Base-by-base conservation (phyloP, 35 echinoderm and acorn worm species). In the Anneissia japonica region DNA sequence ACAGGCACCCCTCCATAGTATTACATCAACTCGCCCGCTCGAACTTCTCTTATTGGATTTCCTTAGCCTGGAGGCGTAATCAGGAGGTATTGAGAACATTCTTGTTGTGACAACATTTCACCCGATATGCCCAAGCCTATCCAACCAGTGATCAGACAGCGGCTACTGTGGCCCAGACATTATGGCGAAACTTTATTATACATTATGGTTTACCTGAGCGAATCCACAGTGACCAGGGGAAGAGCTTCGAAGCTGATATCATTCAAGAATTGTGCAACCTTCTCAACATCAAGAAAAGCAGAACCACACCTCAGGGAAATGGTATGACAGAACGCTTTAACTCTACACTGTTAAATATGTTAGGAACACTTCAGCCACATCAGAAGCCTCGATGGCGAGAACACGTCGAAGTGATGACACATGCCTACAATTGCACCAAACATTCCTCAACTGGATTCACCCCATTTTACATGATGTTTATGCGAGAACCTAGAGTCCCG, bases 281-380 rank as follows among this genome's bases (percentile, higher is more conserved):
- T 34, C 32, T 37, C 23, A 34, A 77, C 9, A 77, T 37, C 4
- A 77, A 35, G 11, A 77, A 77, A 37, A 35, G 32, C 76, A 4
- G 36, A 34, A 77, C 76, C 36, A 77, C 76, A 77, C 76, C 76
- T 32, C 32, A 77, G 36, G 76, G 76, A 12, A 77, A 77, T 77
- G 76, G 76, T 14, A 35, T 77, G 36, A 35, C 76, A 32, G 76
- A 77, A 26, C 32, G 76, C 3, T 77, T 77, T 26, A 77, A 77
- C 76, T 37, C 32, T 34, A 77, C 76, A 77, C 23, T 77, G 23
- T 26, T 77, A 0, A 77, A 77, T 77, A 77, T 77, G 76, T 32
- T 77, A 34, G 76, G 76, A 77, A 77, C 76, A 34, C 36, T 77
- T 11, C 32, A 77, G 32, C 76, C 76, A 1, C 36, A 34, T 34